phyloP scores from a whole-genome alignment of 2,888 invertebrate species.

The Caenorhabditis sp. region DNA sequence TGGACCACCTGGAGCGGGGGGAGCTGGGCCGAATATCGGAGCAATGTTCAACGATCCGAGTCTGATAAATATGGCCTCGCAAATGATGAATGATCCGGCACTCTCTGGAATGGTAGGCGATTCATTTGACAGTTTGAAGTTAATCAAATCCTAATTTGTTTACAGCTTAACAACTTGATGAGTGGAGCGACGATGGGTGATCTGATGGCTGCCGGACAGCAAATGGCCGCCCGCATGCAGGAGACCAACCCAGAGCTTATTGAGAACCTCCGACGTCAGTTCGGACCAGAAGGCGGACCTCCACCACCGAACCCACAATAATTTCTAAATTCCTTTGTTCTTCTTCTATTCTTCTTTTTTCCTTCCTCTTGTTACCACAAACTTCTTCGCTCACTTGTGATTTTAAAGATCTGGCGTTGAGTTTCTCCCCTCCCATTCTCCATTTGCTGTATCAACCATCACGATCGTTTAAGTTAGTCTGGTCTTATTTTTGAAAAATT shows the following conservation, averaged over 20 bases:
- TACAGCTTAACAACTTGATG: conserved; percentile 7
- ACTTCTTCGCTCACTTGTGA: conserved; percentile 12
- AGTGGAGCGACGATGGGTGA: conserved; percentile 44
- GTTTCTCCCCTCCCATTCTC: too few relatives aligned
- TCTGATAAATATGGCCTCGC: conserved; percentile 83
- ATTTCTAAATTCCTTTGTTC: background rate
- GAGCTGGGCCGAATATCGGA: conserved; percentile 67
- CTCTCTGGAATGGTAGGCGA: conserved; percentile 85
- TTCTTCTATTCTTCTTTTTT: background rate
- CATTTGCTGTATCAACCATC: too few relatives aligned
- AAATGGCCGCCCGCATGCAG: conserved; percentile 75
- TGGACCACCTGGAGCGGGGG: conserved; percentile 63
- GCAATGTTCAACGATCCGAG: conserved; percentile 87
- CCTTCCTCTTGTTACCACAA: background rate
- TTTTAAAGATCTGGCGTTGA: background rate
- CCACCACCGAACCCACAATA: conserved; percentile 49
- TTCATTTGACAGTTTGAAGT: too few relatives aligned
- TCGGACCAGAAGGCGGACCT: conserved; percentile 71
- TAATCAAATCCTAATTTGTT: too few relatives aligned
- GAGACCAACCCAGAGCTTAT: conserved; percentile 87
- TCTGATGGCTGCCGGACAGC: conserved; percentile 61
- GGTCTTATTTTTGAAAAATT: too few relatives aligned
- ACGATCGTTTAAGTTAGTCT: too few relatives aligned
- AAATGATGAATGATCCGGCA: conserved; percentile 84
- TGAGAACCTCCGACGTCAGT: conserved; percentile 85